These are phyloP conservation scores for Marronus borbonicus DNA, from an alignment of 2,888 invertebrate species.

Conservation along the genomic window DNA sequence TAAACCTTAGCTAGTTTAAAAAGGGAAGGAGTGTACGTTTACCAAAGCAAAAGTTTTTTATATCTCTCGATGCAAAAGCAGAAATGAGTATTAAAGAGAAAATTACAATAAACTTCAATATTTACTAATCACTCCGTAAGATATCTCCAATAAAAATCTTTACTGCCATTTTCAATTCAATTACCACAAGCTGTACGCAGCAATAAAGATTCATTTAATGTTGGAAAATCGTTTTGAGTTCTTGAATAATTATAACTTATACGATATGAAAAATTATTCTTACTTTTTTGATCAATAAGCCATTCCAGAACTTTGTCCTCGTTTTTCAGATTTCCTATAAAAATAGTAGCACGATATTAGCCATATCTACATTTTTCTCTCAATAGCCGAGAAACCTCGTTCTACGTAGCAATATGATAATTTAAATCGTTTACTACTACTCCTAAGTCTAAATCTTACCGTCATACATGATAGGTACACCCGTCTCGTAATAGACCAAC, in stretches of 20 bases:
- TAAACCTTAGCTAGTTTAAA: no score
- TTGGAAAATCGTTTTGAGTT: neutral
- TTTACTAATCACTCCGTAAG: constrained; percentile 22
- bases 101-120: constrained; percentile 1
- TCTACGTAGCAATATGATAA: neutral
- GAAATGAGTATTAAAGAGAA: neutral
- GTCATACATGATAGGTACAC: constrained; percentile 95
- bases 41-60: no score
- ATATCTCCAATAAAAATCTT: constrained; percentile 5
- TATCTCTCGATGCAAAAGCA: no score
- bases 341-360: constrained; percentile 58
- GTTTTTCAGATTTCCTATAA: constrained; percentile 94
- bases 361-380: neutral
- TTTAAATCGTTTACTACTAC: neutral
- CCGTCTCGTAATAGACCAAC: constrained; percentile 93
- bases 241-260: neutral
- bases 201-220: constrained; percentile 3
- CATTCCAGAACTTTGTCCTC: constrained; percentile 96
- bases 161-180: neutral
- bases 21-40: no score
- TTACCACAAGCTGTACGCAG: neutral
- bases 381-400: neutral
- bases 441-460: constrained; percentile 77
- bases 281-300: constrained; percentile 97
- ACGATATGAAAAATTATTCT: constrained; percentile 72